These are phyloP conservation scores for Telenomus remus DNA, from an alignment of 1,140 invertebrate genomes.

Conservation along the genomic window DNA sequence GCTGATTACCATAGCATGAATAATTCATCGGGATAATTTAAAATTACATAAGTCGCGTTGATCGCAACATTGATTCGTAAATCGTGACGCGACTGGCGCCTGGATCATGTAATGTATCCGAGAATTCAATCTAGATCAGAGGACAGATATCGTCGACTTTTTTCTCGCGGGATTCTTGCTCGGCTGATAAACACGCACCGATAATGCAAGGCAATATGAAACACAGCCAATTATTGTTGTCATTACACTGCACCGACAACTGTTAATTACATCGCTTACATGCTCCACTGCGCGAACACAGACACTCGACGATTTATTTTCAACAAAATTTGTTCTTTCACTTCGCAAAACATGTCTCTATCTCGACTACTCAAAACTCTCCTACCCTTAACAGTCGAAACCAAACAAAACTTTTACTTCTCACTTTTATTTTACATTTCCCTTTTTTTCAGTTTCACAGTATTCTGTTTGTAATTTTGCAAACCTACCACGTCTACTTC, in stretches of 20 bases:
- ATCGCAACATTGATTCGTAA: slow-evolving; percentile 38
- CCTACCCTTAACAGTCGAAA: not conserved
- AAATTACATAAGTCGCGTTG: slow-evolving; percentile 48
- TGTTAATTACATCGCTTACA: slow-evolving; percentile 44
- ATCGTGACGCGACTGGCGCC: slow-evolving; percentile 51
- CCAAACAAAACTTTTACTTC: too few relatives aligned
- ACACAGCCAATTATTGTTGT: slow-evolving; percentile 44
- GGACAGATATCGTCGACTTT: slow-evolving; percentile 25
- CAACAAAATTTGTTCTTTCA: slow-evolving; percentile 36
- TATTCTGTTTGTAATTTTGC: too few relatives aligned
- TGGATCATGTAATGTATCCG: slow-evolving; percentile 46
- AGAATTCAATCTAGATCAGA: slow-evolving; percentile 52
- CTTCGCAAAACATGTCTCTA: slow-evolving; percentile 17
- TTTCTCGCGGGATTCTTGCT: slow-evolving; percentile 37
- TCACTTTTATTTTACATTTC: too few relatives aligned
- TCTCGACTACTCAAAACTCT: not conserved
- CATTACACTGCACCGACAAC: slow-evolving; percentile 42
- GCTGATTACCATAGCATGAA: slow-evolving; percentile 38
- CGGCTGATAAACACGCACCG: slow-evolving; percentile 35
- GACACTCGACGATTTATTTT: slow-evolving; percentile 21
- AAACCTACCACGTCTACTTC: too few relatives aligned
- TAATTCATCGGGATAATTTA: slow-evolving; percentile 46
- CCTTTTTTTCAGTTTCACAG: too few relatives aligned
- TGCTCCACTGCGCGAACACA: slow-evolving; percentile 46
- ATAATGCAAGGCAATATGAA: slow-evolving; percentile 44